Evolutionary conservation across 2,113 vertebrate genomes (phyloP), one percentile per base, ranked within the genome.

Genomic region (Cyanistes caeruleus): DNA sequence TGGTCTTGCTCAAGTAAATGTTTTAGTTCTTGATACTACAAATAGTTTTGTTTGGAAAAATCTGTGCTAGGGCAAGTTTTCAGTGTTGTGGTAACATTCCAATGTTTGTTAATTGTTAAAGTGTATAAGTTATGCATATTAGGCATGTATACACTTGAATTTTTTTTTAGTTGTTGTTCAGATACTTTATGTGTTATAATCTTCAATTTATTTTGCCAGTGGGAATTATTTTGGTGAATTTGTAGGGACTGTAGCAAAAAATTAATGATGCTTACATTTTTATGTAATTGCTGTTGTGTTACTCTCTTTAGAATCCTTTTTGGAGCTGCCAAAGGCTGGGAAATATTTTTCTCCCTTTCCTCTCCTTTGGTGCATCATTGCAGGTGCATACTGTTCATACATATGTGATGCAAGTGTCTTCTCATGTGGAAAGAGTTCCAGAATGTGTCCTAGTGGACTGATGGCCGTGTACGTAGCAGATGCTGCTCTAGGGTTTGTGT

Each of bases 31-130:
- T 65, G 65, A 72, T 90, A 35, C 39, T 89, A 30, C 79, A 84
- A 78, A 78, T 93, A 78, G 83, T 92, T 93, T 90, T 96, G 83
- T 93, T 86, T 89, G 77, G 76, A 84, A 91, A 70, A 75, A 62
- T 86, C 82, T 93, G 49, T 94, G 90, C 90, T 93, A 88, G 93
- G 88, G 83, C 92, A 97, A 70, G 92, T 95, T 95, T 87, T 91
- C 82, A 64, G 60, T 84, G 60, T 89, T 96, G 89, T 97, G 93
- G 89, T 95, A 93, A 49, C 94, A 92, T 96, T 95, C 94, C 95
- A 92, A 0, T 46, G 51, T 69, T 85, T 93, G 88, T 62, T 97
- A 95, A 97, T 95, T 93, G 73, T 82, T 65, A 79, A 70, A 90
- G 90, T 87, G 84, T 67, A 46, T 77, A 92, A 94, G n/a, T 92